phyloP scores from a whole-genome alignment of 2,888 invertebrate genomes.

The Macrophya annulata region DNA sequence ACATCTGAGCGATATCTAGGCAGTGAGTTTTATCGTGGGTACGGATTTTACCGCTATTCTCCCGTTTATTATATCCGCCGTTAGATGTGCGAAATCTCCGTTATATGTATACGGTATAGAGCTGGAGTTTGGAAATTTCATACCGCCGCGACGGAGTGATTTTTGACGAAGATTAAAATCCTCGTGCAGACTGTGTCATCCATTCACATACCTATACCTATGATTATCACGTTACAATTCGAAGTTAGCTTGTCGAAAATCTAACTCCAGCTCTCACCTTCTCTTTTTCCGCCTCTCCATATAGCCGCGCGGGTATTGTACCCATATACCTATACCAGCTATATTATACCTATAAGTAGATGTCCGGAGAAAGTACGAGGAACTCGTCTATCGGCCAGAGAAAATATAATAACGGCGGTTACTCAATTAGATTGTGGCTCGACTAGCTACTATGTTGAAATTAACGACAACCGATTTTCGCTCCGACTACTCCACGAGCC shows the following conservation, averaged over 20 bases:
- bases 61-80: not conserved
- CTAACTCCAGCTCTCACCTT: slow-evolving; percentile 8
- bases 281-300: not conserved
- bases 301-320: not conserved
- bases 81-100: not conserved
- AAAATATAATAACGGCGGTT: not conserved
- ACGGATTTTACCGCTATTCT: not conserved
- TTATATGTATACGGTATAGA: not conserved
- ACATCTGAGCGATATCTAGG: not conserved
- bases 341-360: not conserved
- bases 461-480: slow-evolving; percentile 35
- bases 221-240: not conserved
- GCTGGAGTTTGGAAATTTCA: not conserved
- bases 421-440: slow-evolving; percentile 32
- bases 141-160: not conserved
- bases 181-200: not conserved
- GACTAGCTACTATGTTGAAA: slow-evolving; percentile 15
- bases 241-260: not conserved
- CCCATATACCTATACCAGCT: no score
- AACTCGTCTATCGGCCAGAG: slow-evolving; percentile 19
- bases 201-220: not conserved
- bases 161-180: not conserved
- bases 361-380: slow-evolving; percentile 17
- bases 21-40: not conserved
- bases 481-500: not conserved